Evolutionary conservation across 2,888 invertebrate genomes (phyloP), one percentile per base, ranked within the genome.

Genomic region (Carcina quercana): DNA sequence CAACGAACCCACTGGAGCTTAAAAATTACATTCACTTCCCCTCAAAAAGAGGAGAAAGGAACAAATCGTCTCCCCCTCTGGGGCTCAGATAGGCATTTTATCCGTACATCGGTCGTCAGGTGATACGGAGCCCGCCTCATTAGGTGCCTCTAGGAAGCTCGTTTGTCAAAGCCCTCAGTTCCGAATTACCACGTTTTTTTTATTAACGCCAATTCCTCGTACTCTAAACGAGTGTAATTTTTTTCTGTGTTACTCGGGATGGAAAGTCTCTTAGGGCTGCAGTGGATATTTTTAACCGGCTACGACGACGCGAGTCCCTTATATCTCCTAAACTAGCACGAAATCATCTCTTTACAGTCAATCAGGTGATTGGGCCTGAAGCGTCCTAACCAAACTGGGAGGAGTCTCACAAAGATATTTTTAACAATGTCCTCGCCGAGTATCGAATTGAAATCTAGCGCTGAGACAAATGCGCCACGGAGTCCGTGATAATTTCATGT

Each of bases 141-240:
- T 78, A 76, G 69, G 51, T 57, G 47, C 43, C 60, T 59, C 54
- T 57, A 61, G 60, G 49, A 61, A 44, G 46, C 60, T 66, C 72
- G 65, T 79, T 79, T 82, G 70, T 82, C 75, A 79, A 59, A 63
- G 55, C 69, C 71, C 67, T 58, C 5, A 19, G 41, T 48, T 13
- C 5, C 28, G 19, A 29, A 34, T 25, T 32, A 30, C 25, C 21
- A 6, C 15, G 10, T 31, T 27, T 55, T 52, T 71, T 76, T 79
- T 80, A 78, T 76, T 74, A 76, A 73, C 71, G 69, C 73, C 75
- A 72, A 75, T 75, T 70, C 61, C 66, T 69, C 63, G 54, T 50
- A 50, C 55, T 45, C 62, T 69, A 75, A n/a, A 78, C 67, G 76
- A 75, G 62, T 42, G 67, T 59, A 59, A 76, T 75, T 78, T 78